Conservation (phyloP, 2,888 invertebrate genomes). For the Habrosyne pyritoides region DNA sequence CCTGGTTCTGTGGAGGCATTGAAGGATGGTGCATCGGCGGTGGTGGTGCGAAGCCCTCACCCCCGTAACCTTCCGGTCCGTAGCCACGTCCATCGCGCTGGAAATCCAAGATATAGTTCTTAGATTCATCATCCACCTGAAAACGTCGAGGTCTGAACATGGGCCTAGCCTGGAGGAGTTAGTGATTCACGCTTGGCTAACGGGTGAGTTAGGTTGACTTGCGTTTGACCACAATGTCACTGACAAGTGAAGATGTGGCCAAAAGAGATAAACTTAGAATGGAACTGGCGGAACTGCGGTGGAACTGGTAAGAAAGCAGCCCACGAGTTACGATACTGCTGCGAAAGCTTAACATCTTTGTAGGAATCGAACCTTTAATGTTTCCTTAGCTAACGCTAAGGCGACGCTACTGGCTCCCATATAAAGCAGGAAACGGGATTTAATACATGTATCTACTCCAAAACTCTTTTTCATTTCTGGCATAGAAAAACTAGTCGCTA, state of each 20-base stretch:
- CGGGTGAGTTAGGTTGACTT: neutral
- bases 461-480: too few relatives aligned
- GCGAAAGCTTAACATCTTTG: too few relatives aligned
- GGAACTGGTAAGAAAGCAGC: too few relatives aligned
- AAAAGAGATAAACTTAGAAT: neutral
- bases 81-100: slow-evolving; percentile 77
- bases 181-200: neutral
- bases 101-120: slow-evolving; percentile 13
- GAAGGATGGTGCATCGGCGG: slow-evolving; percentile 78
- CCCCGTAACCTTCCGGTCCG: slow-evolving; percentile 75
- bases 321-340: too few relatives aligned
- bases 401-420: too few relatives aligned
- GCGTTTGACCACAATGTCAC: neutral
- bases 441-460: too few relatives aligned
- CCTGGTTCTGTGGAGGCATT: slow-evolving; percentile 79
- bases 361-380: too few relatives aligned
- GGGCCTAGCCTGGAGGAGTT: slow-evolving; percentile 2
- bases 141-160: neutral
- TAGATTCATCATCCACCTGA: neutral
- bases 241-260: neutral
- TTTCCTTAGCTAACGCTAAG: too few relatives aligned
- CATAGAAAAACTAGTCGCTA: too few relatives aligned
- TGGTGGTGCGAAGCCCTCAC: slow-evolving; percentile 73
- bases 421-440: too few relatives aligned
- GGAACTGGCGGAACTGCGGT: neutral